Conservation (phyloP, 2,113 vertebrate genomes). For the Tursiops truncatus region DNA sequence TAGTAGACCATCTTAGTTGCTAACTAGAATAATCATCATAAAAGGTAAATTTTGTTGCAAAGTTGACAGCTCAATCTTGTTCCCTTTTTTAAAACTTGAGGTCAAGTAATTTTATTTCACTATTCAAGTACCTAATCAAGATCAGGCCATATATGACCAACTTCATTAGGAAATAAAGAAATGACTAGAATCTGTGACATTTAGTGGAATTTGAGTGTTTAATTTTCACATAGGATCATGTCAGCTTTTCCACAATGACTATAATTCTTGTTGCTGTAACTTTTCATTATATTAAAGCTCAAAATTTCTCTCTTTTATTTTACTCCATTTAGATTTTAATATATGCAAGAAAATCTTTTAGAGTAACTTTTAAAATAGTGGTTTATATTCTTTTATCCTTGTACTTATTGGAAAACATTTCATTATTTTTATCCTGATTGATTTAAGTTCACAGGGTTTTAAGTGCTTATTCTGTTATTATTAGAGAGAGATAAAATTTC, state of each 20-base stretch:
- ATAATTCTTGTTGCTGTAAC: background rate
- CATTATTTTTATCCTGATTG: background rate
- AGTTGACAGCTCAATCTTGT: background rate
- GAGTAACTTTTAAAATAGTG: background rate
- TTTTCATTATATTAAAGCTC: background rate
- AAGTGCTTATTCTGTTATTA: background rate
- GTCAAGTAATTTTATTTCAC: constrained; percentile 1
- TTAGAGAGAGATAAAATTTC: background rate
- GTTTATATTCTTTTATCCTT: background rate
- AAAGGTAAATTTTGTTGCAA: background rate
- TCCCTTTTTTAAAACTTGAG: background rate
- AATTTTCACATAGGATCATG: background rate
- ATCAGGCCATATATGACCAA: background rate
- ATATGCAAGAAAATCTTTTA: background rate
- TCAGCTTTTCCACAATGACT: background rate
- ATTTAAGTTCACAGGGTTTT: background rate
- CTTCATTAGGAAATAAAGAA: background rate
- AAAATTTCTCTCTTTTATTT: background rate
- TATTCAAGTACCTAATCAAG: background rate
- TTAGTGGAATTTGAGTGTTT: constrained; percentile 15
- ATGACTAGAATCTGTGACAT: background rate
- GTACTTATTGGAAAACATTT: background rate
- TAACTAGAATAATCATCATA: background rate
- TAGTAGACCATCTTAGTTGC: background rate
- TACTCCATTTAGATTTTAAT: background rate